These are phyloP conservation scores for Microtus ochrogaster DNA, from an alignment of 2,113 vertebrate species.

Conservation along the genomic window DNA sequence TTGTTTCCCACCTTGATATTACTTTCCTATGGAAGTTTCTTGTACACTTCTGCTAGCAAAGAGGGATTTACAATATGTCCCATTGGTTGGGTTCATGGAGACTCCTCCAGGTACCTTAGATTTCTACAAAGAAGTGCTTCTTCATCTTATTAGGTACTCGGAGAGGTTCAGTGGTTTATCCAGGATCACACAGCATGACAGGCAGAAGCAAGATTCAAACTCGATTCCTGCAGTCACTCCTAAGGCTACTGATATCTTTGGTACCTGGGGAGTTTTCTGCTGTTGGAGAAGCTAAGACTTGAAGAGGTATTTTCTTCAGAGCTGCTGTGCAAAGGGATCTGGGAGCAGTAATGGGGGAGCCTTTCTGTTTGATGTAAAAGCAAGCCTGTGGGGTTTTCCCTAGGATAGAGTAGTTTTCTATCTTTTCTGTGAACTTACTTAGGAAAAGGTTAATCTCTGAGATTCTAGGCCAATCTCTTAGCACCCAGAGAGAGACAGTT, in stretches of 20 bases:
- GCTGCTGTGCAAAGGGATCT: neutral
- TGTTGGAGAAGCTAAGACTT: neutral
- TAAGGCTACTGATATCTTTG: neutral
- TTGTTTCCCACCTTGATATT: neutral
- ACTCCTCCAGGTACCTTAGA: neutral
- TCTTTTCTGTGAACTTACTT: neutral
- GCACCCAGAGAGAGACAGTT: neutral
- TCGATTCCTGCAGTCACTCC: neutral
- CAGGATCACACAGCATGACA: neutral
- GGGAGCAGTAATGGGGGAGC: neutral
- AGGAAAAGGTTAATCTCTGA: neutral
- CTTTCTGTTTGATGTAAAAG: slow-evolving; percentile 1
- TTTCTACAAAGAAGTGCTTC: neutral
- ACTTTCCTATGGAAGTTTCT: neutral
- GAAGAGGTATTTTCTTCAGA: neutral
- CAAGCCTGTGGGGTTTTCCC: neutral
- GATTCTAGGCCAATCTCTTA: neutral
- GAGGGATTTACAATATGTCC: neutral
- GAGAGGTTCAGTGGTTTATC: neutral
- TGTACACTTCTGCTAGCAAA: neutral
- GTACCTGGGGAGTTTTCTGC: neutral
- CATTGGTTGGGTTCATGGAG: neutral
- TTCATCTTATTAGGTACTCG: neutral
- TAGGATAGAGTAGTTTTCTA: neutral
- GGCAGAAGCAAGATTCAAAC: neutral